Evolutionary conservation across 2,888 invertebrate species (phyloP).

Genomic region (Lamellibrachia columna): DNA sequence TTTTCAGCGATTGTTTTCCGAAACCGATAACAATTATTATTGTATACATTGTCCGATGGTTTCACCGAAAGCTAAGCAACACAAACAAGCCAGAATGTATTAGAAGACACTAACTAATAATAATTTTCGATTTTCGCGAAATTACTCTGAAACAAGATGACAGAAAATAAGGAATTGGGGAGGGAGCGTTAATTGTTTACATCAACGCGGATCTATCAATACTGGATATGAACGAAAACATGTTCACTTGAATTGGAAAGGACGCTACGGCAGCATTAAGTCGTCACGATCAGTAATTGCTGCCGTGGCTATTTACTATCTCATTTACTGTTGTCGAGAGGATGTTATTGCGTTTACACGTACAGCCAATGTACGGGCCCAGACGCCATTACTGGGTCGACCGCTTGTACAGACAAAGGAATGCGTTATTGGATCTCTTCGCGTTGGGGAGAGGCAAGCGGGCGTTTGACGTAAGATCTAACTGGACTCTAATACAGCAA

Average conservation of each 20-base stretch:
- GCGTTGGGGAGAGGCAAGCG: neutral
- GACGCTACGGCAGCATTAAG: neutral
- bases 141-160: no score
- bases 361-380: neutral
- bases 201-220: neutral
- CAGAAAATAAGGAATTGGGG: no score
- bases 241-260: neutral
- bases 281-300: neutral
- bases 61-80: no score
- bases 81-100: no score
- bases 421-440: slow-evolving; percentile 1
- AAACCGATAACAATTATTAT: no score
- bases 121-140: no score
- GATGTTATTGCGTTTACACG: neutral
- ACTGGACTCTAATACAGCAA: neutral
- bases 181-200: neutral
- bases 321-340: neutral
- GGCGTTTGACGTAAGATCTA: neutral
- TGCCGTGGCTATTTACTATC: neutral
- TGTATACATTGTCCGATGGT: no score
- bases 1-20: no score
- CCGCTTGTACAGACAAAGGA: neutral
- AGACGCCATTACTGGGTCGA: neutral
- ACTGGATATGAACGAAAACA: neutral
- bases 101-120: no score